Percentiles rank a stretch among this genome's conserved stretches.
Evolutionary conservation across 2,888 invertebrate species (phyloP).

Genomic region (Caradrina kadenii): DNA sequence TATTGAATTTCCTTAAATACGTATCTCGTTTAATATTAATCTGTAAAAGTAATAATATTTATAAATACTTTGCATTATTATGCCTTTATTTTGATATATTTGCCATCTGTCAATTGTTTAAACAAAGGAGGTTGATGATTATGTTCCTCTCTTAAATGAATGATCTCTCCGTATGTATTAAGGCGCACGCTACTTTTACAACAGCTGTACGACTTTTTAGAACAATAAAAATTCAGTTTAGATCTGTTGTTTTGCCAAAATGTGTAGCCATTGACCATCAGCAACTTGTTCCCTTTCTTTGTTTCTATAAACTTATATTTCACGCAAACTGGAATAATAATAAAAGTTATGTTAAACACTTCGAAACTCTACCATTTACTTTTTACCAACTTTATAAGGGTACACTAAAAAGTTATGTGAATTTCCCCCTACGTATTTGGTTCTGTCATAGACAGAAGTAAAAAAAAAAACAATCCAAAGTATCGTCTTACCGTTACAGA

Average conservation of each 20-base stretch:
- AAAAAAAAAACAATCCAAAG: too few species aligned
- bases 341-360: not conserved
- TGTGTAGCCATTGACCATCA: conserved; percentile 66
- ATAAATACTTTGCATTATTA: not conserved
- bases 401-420: not conserved
- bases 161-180: conserved; percentile 35
- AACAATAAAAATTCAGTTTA: conserved; percentile 63
- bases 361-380: not conserved
- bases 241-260: conserved; percentile 61
- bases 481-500: too few species aligned
- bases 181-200: conserved; percentile 51
- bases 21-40: too few species aligned
- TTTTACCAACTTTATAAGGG: not conserved
- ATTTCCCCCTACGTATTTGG: too few species aligned
- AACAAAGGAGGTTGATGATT: conserved; percentile 45
- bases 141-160: conserved; percentile 44
- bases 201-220: conserved; percentile 49
- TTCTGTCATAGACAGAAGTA: too few species aligned
- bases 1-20: too few species aligned
- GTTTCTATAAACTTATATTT: conserved; percentile 28
- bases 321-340: conserved; percentile 28
- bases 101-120: conserved; percentile 9
- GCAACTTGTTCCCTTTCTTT: conserved; percentile 46
- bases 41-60: too few species aligned
- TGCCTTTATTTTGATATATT: conserved; percentile 14